A percentile compares a stretch with the other conserved stretches of the same genome.
These are phyloP conservation scores for Gambusia affinis DNA, from an alignment of 2,113 vertebrate genomes.

Conservation along the genomic window DNA sequence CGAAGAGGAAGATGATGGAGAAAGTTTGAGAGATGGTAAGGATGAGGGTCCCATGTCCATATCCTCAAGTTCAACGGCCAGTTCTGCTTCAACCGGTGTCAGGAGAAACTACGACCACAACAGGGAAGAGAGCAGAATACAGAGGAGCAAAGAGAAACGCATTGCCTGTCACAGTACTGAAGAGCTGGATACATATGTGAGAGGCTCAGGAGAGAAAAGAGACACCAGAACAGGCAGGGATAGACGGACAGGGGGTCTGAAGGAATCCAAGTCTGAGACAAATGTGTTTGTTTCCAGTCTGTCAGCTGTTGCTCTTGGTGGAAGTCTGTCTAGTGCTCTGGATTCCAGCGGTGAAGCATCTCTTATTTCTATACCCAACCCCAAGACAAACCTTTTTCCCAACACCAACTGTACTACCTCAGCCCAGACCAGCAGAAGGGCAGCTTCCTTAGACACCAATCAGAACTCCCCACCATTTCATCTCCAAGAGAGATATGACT, in stretches of 20 bases:
- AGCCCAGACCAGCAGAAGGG: slow-evolving; percentile 60
- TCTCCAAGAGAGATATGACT: slow-evolving; percentile 49
- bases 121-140: slow-evolving; percentile 51
- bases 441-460: slow-evolving; percentile 60
- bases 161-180: slow-evolving; percentile 64
- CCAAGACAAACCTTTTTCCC: slow-evolving; percentile 47
- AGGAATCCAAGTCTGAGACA: slow-evolving; percentile 78
- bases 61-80: slow-evolving; percentile 74
- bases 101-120: slow-evolving; percentile 74
- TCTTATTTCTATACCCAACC: slow-evolving; percentile 49
- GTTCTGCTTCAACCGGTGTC: slow-evolving; percentile 44
- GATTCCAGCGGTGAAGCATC: slow-evolving; percentile 54
- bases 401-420: slow-evolving; percentile 69
- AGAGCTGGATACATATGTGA: slow-evolving; percentile 68
- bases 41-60: slow-evolving; percentile 76
- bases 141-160: slow-evolving; percentile 47
- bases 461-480: slow-evolving; percentile 62
- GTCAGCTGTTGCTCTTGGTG: slow-evolving; percentile 70
- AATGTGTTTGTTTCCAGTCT: slow-evolving; percentile 79
- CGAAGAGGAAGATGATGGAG: slow-evolving; percentile 59
- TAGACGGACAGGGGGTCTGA: slow-evolving; percentile 60
- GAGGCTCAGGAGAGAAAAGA: slow-evolving; percentile 49
- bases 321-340: slow-evolving; percentile 76
- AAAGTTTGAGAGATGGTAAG: slow-evolving; percentile 59
- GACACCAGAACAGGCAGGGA: slow-evolving; percentile 58